Percentiles rank a stretch among this genome's conserved stretches.
These are phyloP conservation scores for Drosophila hydei DNA, from an alignment of 1,140 invertebrate species.

Conservation along the genomic window DNA sequence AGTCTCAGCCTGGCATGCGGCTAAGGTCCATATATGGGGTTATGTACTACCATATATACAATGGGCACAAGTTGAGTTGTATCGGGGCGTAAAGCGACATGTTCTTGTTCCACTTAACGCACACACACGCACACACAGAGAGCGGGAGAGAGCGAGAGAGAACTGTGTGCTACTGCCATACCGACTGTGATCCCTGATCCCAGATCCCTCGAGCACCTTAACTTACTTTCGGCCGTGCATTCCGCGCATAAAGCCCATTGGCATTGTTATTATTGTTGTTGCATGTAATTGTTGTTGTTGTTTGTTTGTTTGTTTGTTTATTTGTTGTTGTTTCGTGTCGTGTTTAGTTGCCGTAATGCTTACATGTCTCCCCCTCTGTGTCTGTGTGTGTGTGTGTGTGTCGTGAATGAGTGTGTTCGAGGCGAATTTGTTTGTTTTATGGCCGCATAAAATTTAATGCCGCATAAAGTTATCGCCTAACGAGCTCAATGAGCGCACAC, in stretches of 20 bases:
- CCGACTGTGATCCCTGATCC: constrained; percentile 1
- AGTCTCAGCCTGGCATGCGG: not conserved
- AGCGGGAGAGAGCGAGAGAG: not conserved
- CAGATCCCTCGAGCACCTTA: constrained; percentile 10
- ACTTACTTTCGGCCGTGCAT: constrained; percentile 15
- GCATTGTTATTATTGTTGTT: constrained; percentile 50
- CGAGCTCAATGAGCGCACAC: constrained; percentile 59
- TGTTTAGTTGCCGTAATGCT: constrained; percentile 70
- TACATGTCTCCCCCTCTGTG: constrained; percentile 3
- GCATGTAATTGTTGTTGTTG: constrained; percentile 19
- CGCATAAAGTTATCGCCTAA: constrained; percentile 81
- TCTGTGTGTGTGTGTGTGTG: constrained; percentile 24
- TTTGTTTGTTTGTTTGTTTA: constrained; percentile 12
- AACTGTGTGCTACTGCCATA: not conserved
- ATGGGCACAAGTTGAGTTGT: constrained; percentile 74
- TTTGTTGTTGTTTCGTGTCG: constrained; percentile 53
- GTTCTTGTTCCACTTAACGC: constrained; percentile 50
- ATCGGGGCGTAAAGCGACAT: constrained; percentile 69
- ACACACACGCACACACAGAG: constrained; percentile 1
- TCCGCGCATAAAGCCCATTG: constrained; percentile 24
- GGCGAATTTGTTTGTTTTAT: constrained; percentile 79
- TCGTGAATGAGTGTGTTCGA: constrained; percentile 46
- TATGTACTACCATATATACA: constrained; percentile 20
- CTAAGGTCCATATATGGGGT: constrained; percentile 52
- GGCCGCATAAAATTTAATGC: constrained; percentile 80